phyloP scores from a whole-genome alignment of 1,140 invertebrate species.

The Drosophila rufa region DNA sequence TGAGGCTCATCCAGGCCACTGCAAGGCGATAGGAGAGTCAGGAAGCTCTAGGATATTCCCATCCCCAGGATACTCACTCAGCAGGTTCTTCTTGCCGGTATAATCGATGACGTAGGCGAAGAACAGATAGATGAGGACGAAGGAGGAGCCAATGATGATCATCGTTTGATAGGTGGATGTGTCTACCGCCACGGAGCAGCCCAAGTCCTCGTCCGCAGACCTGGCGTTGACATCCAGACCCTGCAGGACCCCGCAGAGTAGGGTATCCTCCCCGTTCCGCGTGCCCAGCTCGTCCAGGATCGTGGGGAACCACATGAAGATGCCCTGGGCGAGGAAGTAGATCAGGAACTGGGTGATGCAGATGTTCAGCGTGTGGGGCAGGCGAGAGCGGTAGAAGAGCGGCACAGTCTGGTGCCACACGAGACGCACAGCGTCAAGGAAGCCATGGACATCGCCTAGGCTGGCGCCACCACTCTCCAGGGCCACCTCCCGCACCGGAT shows the following conservation, averaged over 20 bases:
- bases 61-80: conserved; percentile 58
- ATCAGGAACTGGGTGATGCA: conserved; percentile 87
- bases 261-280: background rate
- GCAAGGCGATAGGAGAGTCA: background rate
- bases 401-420: conserved; percentile 86
- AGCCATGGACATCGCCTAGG: conserved; percentile 58
- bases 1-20: conserved; percentile 71
- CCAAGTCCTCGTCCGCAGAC: background rate
- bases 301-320: conserved; percentile 85
- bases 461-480: conserved; percentile 56
- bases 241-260: conserved; percentile 59
- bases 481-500: conserved; percentile 58
- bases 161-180: conserved; percentile 60
- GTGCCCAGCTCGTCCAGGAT: conserved; percentile 70
- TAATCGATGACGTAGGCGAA: conserved; percentile 78
- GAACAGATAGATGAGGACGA: conserved; percentile 68
- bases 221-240: conserved; percentile 7
- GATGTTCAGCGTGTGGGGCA: conserved; percentile 87
- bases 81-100: conserved; percentile 70
- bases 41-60: background rate
- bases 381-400: conserved; percentile 86
- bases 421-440: conserved; percentile 68
- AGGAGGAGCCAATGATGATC: conserved; percentile 72
- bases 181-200: conserved; percentile 50
- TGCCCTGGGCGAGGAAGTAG: conserved; percentile 82